Conservation (phyloP, 2,888 invertebrate species). For the Xanthia icteritia region DNA sequence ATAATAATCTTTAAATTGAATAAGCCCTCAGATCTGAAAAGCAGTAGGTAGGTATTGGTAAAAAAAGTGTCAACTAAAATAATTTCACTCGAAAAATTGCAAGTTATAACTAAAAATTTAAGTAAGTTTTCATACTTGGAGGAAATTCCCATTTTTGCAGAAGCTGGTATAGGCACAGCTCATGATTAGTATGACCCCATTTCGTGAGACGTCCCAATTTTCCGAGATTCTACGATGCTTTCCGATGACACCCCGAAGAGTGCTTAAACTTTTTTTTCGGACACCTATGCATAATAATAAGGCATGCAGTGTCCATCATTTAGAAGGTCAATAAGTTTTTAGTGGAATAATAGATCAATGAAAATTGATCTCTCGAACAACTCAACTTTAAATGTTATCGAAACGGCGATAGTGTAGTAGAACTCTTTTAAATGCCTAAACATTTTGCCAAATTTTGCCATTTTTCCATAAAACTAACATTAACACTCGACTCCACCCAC, state of each 20-base stretch:
- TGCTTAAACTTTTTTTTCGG: slow-evolving; percentile 8
- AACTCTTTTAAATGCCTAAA: no score
- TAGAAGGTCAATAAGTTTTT: no score
- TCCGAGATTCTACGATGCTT: slow-evolving; percentile 14
- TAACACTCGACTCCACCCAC: no score
- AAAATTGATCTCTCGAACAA: no score
- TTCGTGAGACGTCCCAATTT: slow-evolving; percentile 35
- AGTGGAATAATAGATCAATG: no score
- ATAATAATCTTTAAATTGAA: neutral
- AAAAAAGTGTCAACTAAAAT: slow-evolving; percentile 5
- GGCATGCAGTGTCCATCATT: no score
- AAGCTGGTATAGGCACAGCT: slow-evolving; percentile 19
- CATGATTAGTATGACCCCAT: slow-evolving; percentile 39
- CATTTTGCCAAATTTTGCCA: no score
- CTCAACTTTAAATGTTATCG: no score
- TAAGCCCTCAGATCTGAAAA: neutral
- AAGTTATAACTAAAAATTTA: slow-evolving; percentile 17
- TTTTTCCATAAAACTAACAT: no score
- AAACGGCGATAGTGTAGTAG: no score
- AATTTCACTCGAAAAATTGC: slow-evolving; percentile 4
- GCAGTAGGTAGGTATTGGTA: no score
- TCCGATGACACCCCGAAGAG: slow-evolving; percentile 33
- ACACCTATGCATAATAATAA: slow-evolving; percentile 35
- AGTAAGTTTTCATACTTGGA: slow-evolving; percentile 25
- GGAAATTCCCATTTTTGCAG: slow-evolving; percentile 15